Evolutionary conservation across 2,888 invertebrate genomes (phyloP), one percentile per base, ranked within the genome.

Genomic region (Diloba caeruleocephala): DNA sequence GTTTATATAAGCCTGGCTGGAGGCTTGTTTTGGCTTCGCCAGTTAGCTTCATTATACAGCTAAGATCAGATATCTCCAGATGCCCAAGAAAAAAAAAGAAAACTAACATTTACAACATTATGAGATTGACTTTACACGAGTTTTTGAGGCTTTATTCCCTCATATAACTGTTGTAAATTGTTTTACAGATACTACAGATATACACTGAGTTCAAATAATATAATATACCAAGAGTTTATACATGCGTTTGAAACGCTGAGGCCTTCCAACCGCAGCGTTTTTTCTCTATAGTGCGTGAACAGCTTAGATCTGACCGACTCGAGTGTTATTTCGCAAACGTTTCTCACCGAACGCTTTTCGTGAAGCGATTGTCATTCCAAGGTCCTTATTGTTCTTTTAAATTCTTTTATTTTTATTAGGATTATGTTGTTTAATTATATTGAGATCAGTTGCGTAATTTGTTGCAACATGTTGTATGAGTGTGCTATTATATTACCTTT

Each of bases 321-420:
- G 69, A 68, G 63, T 55, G 64, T 29, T 60, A 60, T 84, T 81
- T 80, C 82, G 78, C 68, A 86, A 76, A 53, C 64, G 38, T 65
- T 72, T 64, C 69, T 74, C 63, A 62, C 54, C 53, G 45, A 65
- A 76, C 68, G 9, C 39, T 57, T 66, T 74, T 63, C 43, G 72
- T 66, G 51, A 52, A 49, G 57, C 74, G 68, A 73, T 70, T 84
- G 82, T 80, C 81, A 74, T 74, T 44, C 69, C 85, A 87, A 88
- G 88, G 88, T 81, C 78, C 67, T 73, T 78, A 73, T 82, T 83
- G 84, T 84, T 78, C 66, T 70, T 45, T 54, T 39, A 48, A 45
- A 61, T 55, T 58, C 64, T 70, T 45, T 76, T 76, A 60, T 70
- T 74, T 71, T 71, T 71, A 59, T 70, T 72, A 53, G 43, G 39